These are phyloP conservation scores for Tridacna crocea DNA, from an alignment of 2,888 invertebrate species.

Conservation along the genomic window DNA sequence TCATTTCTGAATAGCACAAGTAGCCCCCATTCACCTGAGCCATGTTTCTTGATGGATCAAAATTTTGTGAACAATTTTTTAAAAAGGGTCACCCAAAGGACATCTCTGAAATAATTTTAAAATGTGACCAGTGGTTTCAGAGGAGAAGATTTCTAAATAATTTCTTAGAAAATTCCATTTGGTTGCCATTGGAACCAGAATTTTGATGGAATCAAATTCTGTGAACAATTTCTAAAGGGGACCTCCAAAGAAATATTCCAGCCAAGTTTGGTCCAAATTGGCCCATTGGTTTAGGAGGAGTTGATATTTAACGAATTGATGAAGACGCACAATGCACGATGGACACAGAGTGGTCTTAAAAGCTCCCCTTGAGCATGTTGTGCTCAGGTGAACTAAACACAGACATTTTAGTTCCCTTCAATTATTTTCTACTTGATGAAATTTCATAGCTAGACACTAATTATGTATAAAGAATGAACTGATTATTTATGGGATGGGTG, in stretches of 20 bases:
- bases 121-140: too few relatives aligned
- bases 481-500: not conserved
- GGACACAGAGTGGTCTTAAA: too few relatives aligned
- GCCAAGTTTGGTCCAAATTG: not conserved
- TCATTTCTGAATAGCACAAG: not conserved
- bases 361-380: not conserved
- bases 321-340: too few relatives aligned
- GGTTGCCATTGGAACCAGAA: not conserved
- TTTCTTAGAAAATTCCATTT: too few relatives aligned
- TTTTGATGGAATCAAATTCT: not conserved
- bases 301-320: too few relatives aligned
- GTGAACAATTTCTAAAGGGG: not conserved
- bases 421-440: too few relatives aligned
- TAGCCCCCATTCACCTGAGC: not conserved
- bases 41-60: not conserved
- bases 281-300: too few relatives aligned
- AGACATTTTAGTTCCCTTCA: too few relatives aligned
- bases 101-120: not conserved
- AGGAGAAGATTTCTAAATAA: too few relatives aligned
- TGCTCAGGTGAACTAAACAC: not conserved
- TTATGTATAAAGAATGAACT: too few relatives aligned
- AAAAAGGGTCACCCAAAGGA: not conserved
- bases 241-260: not conserved
- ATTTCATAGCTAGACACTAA: too few relatives aligned
- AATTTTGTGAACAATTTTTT: not conserved